Base-by-base conservation (phyloP, 2,797 vertebrate species). In the Australoheros facetus region DNA sequence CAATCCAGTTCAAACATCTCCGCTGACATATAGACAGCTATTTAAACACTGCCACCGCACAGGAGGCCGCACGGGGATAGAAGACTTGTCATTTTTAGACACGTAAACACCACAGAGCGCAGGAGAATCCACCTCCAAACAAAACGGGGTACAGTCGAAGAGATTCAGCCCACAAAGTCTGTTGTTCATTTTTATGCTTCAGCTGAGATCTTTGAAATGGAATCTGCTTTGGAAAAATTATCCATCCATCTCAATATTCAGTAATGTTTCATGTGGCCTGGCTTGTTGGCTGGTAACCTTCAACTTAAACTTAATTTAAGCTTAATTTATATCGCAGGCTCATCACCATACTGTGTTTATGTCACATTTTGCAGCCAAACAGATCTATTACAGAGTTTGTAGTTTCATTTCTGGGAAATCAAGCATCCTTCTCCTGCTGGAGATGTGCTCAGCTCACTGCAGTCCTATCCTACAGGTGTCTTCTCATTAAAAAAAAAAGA, bases 1-100 rank as follows among this genome's bases (percentile, higher is more conserved):
- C 80, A 28, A 87, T 90, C 86, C 91, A 91, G 87, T 92, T 91
- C 85, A 89, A 88, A 88, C 89, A 85, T 86, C 85, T 86, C 87
- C 71, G 14, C 85, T 82, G 86, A 91, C 89, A 89, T 83, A 74
- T 70, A 86, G 83, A 83, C 85, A 10, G 82, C 87, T 88, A 80
- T 91, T 92, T 88, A 89, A 91, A 91, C 77, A 82, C 82, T 16
- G 74, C 64, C 76, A 19, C 57, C 21, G 48, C 75, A 19, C 23
- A 55, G 72, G 58, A 76, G 79, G 55, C 82, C 77, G 2, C 45
- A 2, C 55, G 0, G 60, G 78, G 80, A 73, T 2, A n/a, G 71
- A 48, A 12, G 3, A 66, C 28, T 56, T 56, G 83, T 57, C 66
- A 5, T 70, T 86, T 81, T 77, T 82, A 86, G 66, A 78, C 56